phyloP scores from a whole-genome alignment of 2,797 vertebrate genomes.

The Cyclura pinguis region DNA sequence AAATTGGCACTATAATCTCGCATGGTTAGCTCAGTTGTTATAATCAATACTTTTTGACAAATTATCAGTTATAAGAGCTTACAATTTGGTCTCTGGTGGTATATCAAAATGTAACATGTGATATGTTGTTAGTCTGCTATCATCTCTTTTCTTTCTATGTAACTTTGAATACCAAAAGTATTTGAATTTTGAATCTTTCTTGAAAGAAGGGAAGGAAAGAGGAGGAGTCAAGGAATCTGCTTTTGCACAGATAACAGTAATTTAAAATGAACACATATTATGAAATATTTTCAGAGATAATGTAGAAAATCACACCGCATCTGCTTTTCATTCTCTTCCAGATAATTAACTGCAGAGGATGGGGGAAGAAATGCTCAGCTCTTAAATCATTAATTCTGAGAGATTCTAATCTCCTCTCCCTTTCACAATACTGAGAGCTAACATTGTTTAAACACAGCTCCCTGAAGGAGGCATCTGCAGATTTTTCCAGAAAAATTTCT shows the following conservation, averaged over 20 bases:
- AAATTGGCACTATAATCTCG: slow-evolving; percentile 57
- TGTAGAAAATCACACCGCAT: slow-evolving; percentile 37
- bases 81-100: slow-evolving; percentile 24
- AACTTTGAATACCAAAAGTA: not conserved
- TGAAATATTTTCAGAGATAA: slow-evolving; percentile 36
- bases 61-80: slow-evolving; percentile 20
- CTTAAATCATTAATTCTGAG: slow-evolving; percentile 54
- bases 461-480: slow-evolving; percentile 35
- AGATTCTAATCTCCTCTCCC: slow-evolving; percentile 34
- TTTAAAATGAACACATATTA: slow-evolving; percentile 1
- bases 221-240: not conserved
- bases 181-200: not conserved
- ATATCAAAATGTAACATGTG: not conserved
- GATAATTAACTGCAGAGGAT: slow-evolving; percentile 38
- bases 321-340: slow-evolving; percentile 34
- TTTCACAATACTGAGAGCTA: slow-evolving; percentile 45
- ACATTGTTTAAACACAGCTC: slow-evolving; percentile 47
- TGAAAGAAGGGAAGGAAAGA: not conserved
- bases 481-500: slow-evolving; percentile 47
- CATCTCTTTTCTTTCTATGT: not conserved
- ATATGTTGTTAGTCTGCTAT: not conserved
- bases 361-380: slow-evolving; percentile 39
- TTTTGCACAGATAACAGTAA: slow-evolving; percentile 29
- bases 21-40: slow-evolving; percentile 41
- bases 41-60: slow-evolving; percentile 53